Evolutionary conservation across 2,797 vertebrate species (phyloP), one percentile per base, ranked within the genome.

Genomic region (Euphonia xanthogaster): DNA sequence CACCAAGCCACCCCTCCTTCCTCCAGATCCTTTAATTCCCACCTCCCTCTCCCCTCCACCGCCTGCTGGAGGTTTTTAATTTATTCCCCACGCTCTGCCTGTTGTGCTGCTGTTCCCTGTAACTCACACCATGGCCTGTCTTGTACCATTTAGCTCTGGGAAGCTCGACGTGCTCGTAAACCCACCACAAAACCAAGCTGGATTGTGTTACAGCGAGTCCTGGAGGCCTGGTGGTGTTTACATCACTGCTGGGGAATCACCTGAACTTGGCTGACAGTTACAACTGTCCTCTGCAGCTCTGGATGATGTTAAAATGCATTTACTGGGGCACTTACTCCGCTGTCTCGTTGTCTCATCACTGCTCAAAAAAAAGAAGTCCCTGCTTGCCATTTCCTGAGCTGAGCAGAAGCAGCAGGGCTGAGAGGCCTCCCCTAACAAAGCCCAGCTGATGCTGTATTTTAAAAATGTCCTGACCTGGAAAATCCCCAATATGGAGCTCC

Each of bases 391-490:
- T 91, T 54, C 77, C 72, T 12, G 16, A 95, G 88, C 85, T 22
- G 15, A 65, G 58, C 81, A 27, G 39, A 68, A 75, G 60, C 79
- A 23, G 94, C 1, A 4, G 68, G 90, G 88, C 83, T 70, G 24
- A 14, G 24, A 6, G 3, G 57, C 88, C 82, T 35, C 77, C 11
- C 74, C 2, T 1, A 88, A 95, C 93, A 94, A 95, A 93, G 90
- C 70, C 5, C 44, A 79, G 87, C 51, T 40, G 31, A 51, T 22
- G 51, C 86, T 71, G 76, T 65, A 93, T 97, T 96, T 91, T 95
- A 65, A 88, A 96, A 96, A 94, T 66, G 97, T 97, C 63, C 65
- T 98, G 98, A 98, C 97, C 98, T 97, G 97, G 97, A 98, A 98
- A 98, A 97, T 96, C 94, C 96, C 97, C 97, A 91, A 97, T 55